Evolutionary conservation across 2,888 invertebrate genomes (phyloP).

Genomic region (Allolobophora icterica): DNA sequence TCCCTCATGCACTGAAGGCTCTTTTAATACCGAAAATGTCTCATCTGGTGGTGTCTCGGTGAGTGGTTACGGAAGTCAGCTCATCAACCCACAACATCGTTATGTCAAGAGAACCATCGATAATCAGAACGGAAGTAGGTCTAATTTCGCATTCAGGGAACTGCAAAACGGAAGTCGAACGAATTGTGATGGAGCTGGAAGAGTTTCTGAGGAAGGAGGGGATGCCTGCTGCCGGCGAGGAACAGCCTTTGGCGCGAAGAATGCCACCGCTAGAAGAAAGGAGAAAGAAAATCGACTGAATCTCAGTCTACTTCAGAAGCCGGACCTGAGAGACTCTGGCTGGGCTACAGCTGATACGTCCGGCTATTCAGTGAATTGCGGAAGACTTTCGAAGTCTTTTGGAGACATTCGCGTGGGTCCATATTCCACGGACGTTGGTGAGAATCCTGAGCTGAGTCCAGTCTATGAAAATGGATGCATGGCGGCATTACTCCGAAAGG

Average conservation of each 20-base stretch:
- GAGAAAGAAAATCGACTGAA: constrained; percentile 7
- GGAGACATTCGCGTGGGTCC: not conserved
- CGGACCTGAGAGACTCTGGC: not conserved
- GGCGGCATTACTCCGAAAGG: not conserved
- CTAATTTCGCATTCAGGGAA: not conserved
- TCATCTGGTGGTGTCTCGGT: not conserved
- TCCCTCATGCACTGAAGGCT: not conserved
- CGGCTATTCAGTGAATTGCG: not conserved
- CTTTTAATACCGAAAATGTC: not conserved
- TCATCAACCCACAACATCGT: not conserved
- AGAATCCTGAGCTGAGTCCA: not conserved
- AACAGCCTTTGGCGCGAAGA: constrained; percentile 20
- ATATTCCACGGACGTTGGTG: not conserved
- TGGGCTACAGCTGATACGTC: not conserved
- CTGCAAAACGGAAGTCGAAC: not conserved
- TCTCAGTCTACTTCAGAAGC: not conserved
- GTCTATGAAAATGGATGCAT: not conserved
- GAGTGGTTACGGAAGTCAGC: constrained; percentile 12
- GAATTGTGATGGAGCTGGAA: not conserved
- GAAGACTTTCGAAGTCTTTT: constrained; percentile 20
- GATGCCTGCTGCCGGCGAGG: not conserved
- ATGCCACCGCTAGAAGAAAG: not conserved
- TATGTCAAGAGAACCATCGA: constrained; percentile 1
- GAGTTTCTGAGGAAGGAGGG: not conserved
- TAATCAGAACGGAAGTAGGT: not conserved